Evolutionary conservation across 2,797 vertebrate species (phyloP), one percentile per base, ranked within the genome.

Genomic region (Hoplostethus atlanticus): DNA sequence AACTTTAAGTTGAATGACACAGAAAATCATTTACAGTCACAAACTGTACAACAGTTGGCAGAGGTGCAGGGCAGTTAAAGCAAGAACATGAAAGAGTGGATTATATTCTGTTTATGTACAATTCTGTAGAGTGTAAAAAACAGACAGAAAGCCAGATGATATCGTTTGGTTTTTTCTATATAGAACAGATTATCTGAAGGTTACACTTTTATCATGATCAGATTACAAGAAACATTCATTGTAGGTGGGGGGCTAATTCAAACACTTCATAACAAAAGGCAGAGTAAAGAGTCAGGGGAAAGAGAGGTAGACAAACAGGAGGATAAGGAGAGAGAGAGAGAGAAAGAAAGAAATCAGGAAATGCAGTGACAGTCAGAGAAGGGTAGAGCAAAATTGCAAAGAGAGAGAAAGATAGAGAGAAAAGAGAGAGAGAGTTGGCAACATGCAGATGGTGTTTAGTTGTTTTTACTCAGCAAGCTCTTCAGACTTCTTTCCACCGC

Each of bases 401-500:
- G 64, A 72, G 36, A 50, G 63, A 68, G 75, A 84, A 75, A 68
- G 73, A 79, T 36, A 50, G 3, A 46, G 44, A 42, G 40, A 11
- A 42, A 21, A 72, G 71, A 56, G 73, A 68, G 75, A 81, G 58
- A 54, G 58, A 80, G 42, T 54, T 64, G 84, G 91, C 81, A 1
- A 91, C 93, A 95, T 94, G 95, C 93, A 92, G 86, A 68, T 66
- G 78, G 67, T 77, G 68, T n/a, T 90, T 96, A 99, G 94, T 96
- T 96, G 95, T 95, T 97, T 94, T 98, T 96, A 92, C 94, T 97
- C 85, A 99, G 93, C 93, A 99, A 93, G 87, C 96, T 98, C 86
- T 98, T 96, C 84, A 99, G 93, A 90, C 98, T 99, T 90, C 97
- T 95, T 92, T 98, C 97, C 76, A 99, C 96, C 0, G 98, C 98